Conservation (phyloP, 2,113 vertebrate genomes). For the Rhinogobius similis region DNA sequence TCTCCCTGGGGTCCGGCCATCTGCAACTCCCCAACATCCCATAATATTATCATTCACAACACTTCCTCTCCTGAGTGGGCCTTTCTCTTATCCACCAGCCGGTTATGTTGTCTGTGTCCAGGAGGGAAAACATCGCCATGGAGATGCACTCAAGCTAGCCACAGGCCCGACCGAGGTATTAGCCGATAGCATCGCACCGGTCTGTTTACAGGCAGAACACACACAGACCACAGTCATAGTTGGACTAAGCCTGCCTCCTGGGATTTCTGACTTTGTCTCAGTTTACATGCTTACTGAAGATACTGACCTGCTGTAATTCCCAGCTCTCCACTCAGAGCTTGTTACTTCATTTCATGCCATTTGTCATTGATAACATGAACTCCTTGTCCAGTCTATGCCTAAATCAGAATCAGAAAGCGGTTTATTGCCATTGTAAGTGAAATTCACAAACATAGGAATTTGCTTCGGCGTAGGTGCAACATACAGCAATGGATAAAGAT, state of each 20-base stretch:
- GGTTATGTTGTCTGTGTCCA: conserved; percentile 17
- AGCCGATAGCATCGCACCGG: conserved; percentile 59
- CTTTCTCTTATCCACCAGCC: conserved; percentile 22
- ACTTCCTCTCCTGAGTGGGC: conserved; percentile 3
- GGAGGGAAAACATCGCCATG: conserved; percentile 52
- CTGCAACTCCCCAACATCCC: conserved; percentile 39
- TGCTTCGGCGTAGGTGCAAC: too few relatives aligned
- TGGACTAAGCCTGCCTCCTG: background rate
- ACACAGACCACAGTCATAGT: background rate
- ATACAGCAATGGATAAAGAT: too few relatives aligned
- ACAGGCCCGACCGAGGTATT: conserved; percentile 61
- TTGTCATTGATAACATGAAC: too few relatives aligned
- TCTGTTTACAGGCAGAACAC: conserved; percentile 1
- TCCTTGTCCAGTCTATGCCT: too few relatives aligned
- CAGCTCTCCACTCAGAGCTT: background rate
- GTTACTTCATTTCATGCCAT: background rate
- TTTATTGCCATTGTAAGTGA: too few relatives aligned
- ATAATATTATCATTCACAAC: conserved; percentile 50
- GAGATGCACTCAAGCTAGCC: conserved; percentile 47
- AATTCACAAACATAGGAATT: too few relatives aligned
- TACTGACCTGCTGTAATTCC: background rate
- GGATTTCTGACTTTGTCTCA: background rate
- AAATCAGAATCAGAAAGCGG: too few relatives aligned
- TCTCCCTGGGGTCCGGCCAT: conserved; percentile 51
- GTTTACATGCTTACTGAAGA: background rate